Base-by-base conservation (phyloP, 2,888 invertebrate species). In the Agrypnus murinus region DNA sequence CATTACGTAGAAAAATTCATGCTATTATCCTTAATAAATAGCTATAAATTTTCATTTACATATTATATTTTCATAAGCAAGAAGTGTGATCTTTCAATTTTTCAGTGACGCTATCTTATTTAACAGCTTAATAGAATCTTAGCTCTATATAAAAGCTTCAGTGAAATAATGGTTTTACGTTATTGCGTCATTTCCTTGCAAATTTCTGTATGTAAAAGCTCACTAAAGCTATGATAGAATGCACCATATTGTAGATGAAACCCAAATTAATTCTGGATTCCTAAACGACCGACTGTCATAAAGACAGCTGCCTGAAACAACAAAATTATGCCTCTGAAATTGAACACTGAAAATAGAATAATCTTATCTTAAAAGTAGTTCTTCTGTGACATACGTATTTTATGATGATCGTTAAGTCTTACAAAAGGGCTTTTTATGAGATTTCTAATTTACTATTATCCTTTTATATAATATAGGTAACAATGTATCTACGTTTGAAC, bases 281-380 rank as follows among this genome's bases (percentile, higher is more conserved):
- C 53, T 53, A 40, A 40, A n/a, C n/a, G n/a, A 31, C 32, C 12
- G 53, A 9, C 10, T n/a, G 31, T 34, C 31, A 53, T 53, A 53
- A 53, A 53, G 50, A 53, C 32, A 53, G 31, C 53, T 53, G 53
- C 53, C 34, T 31, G 53, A 34, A 53, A 32, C 53, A 53, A 53
- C 34, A 25, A 32, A 53, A 53, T 53, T 12, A 31, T 53, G 53
- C 2, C n/a, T 31, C 53, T 46, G 53, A 53, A 53, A 34, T 53
- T 53, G 31, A 53, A 34, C 25, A 46, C 25, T 19, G 25, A 46
- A 46, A 46, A 25, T 19, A 25, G 46, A n/a, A 25, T 19, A 25
- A n/a, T 46, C 25, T 46, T 19, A 46, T 46, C 25, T 46, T 10
- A 1, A 17, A 25, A n/a, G 46, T 19, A 46, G 15, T 43, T 4